phyloP scores from a whole-genome alignment of 2,113 vertebrate species.

The Indicator maculatus region DNA sequence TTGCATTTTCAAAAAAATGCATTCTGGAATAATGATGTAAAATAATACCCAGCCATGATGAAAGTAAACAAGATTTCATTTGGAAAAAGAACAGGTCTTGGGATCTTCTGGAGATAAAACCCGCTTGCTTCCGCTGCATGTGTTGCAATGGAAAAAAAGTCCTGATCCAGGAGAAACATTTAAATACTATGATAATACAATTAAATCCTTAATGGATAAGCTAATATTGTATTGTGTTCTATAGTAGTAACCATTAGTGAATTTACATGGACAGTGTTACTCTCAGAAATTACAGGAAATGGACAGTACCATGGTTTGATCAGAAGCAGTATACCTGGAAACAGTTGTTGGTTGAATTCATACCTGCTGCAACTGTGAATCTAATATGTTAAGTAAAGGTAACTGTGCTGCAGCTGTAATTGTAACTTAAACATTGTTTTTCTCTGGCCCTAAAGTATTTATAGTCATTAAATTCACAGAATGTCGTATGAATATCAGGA shows the following conservation, averaged over 20 bases:
- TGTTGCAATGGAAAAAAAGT: background rate
- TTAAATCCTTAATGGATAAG: background rate
- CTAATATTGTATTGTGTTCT: background rate
- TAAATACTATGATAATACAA: background rate
- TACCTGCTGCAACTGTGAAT: background rate
- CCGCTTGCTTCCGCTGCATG: accelerated
- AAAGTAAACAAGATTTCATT: background rate
- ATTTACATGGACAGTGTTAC: background rate
- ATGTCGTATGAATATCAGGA: background rate
- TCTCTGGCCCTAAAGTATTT: background rate
- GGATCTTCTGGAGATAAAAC: background rate
- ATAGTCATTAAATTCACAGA: background rate
- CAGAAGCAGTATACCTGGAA: background rate
- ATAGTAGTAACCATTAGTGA: background rate
- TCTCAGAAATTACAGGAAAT: background rate
- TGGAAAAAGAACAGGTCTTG: background rate
- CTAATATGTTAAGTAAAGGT: background rate
- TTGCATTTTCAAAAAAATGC: background rate
- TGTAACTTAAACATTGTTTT: background rate
- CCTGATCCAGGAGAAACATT: background rate
- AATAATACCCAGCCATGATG: background rate
- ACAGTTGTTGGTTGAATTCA: background rate
- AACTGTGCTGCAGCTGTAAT: background rate
- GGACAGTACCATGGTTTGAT: background rate
- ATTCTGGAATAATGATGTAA: background rate